Evolutionary conservation across 2,797 vertebrate species (phyloP).

Genomic region (Staurois parvus): DNA sequence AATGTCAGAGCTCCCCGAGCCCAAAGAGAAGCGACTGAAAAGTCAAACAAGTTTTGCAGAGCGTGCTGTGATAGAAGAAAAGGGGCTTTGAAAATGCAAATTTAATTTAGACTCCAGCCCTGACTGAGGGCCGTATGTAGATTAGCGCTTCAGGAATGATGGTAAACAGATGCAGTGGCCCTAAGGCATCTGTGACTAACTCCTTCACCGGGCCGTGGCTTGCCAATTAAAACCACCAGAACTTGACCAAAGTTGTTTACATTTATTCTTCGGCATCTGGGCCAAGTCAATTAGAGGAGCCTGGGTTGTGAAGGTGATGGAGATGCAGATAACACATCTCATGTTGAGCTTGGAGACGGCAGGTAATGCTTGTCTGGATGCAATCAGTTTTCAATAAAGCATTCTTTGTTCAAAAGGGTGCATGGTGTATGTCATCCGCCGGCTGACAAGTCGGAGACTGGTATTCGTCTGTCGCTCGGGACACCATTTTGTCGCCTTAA

Average conservation of each 20-base stretch:
- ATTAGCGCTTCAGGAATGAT: slow-evolving; percentile 42
- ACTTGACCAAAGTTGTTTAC: slow-evolving; percentile 51
- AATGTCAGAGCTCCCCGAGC: slow-evolving; percentile 36
- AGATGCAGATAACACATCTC: slow-evolving; percentile 41
- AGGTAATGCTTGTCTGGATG: slow-evolving; percentile 30
- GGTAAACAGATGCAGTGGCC: slow-evolving; percentile 53
- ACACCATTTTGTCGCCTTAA: background rate
- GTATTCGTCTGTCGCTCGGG: background rate
- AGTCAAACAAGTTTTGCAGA: slow-evolving; percentile 26
- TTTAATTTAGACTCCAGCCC: slow-evolving; percentile 7
- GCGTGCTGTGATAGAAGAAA: background rate
- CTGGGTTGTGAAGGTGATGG: slow-evolving; percentile 20
- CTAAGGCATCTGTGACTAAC: slow-evolving; percentile 28
- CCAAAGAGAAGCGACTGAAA: slow-evolving; percentile 24
- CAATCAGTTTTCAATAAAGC: slow-evolving; percentile 16
- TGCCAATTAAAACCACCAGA: slow-evolving; percentile 43
- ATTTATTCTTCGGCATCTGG: slow-evolving; percentile 40
- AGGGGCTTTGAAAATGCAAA: slow-evolving; percentile 9
- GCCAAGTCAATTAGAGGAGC: slow-evolving; percentile 31
- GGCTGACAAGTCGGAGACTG: background rate
- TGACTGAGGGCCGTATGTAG: slow-evolving; percentile 9
- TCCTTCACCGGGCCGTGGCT: slow-evolving; percentile 16
- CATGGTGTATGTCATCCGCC: background rate
- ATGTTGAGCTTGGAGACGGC: slow-evolving; percentile 43
- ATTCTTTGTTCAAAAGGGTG: slow-evolving; percentile 1